Base-by-base conservation (phyloP, 2,797 vertebrate species). In the Holocentrus rufus region DNA sequence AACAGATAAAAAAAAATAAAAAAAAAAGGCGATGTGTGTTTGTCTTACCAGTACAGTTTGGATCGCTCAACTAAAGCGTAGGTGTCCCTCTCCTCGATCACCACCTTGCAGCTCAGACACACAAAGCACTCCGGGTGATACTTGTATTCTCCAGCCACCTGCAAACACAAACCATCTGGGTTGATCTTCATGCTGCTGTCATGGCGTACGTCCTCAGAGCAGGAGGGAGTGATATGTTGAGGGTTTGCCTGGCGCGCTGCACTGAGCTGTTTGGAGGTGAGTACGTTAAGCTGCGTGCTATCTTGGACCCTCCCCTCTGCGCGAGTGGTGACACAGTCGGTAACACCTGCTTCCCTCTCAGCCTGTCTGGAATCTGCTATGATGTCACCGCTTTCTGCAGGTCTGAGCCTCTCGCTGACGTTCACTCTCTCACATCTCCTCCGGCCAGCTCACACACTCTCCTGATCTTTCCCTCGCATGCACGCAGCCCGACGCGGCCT, bases 91-190 rank as follows among this genome's bases (percentile, higher is more conserved):
- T 99, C 98, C 66, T 98, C 98, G 18, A 99, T 97, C 88, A 98
- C 95, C 90, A 97, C 96, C 87, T 94, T 98, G 93, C 98, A 99
- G 89, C 95, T 96, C 93, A 97, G 94, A 77, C 98, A 99, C n/a
- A 96, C 95, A 66, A 99, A 99, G 89, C 98, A 99, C 85, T 99
- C 98, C 0, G 98, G 96, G 87, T 99, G 98, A 89, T 97, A 99
- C 89, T 97, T 99, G 94, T 96, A 97, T 74, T 98, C 96, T 36
- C 96, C 97, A 0, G 97, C 97, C 89, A 99, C 97, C 98, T 99
- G 92, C 2, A 89, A 84, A 44, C 64, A 88, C 67, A 91, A 75
- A 79, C 13, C 72, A 72, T 54, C 63, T 0, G 57, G 13, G 20
- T 22, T 61, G 27, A 72, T 68, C 73, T 64, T 73, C 66, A 67